Conservation (phyloP, 2,113 vertebrate species). For the Perognathus longimembris region DNA sequence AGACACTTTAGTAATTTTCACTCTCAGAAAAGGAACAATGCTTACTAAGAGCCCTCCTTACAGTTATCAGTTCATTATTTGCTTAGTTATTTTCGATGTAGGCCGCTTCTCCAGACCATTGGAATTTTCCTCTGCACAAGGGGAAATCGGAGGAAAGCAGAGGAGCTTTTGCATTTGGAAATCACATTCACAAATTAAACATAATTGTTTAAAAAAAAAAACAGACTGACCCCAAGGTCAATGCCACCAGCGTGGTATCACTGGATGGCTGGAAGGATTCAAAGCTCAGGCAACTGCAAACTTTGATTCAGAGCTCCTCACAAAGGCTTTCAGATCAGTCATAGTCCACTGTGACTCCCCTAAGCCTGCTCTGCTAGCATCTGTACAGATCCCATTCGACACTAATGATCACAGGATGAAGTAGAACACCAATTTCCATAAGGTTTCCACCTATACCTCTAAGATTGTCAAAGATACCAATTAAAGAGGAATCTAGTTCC, state of each 20-base stretch:
- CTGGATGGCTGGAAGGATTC: slow-evolving; percentile 55
- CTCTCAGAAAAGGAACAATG: background rate
- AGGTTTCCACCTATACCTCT: slow-evolving; percentile 17
- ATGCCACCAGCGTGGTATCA: slow-evolving; percentile 13
- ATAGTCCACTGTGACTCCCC: slow-evolving; percentile 39
- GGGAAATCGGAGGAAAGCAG: slow-evolving; percentile 35
- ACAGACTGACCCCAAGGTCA: slow-evolving; percentile 70
- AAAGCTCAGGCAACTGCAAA: slow-evolving; percentile 56
- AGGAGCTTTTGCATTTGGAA: slow-evolving; percentile 60
- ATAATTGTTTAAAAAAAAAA: slow-evolving; percentile 72
- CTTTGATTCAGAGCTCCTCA: slow-evolving; percentile 64
- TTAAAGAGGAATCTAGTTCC: background rate
- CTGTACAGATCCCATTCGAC: slow-evolving; percentile 63
- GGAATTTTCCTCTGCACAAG: slow-evolving; percentile 6
- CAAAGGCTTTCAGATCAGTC: slow-evolving; percentile 71
- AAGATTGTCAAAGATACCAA: slow-evolving; percentile 12
- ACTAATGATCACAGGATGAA: slow-evolving; percentile 44
- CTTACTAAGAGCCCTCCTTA: slow-evolving; percentile 14
- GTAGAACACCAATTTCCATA: background rate
- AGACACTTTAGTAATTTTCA: slow-evolving; percentile 52
- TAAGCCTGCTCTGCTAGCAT: background rate
- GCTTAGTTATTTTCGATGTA: background rate
- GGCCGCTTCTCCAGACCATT: background rate
- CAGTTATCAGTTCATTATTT: slow-evolving; percentile 57
- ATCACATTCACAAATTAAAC: slow-evolving; percentile 79